Conservation (phyloP, 2,888 invertebrate species). For the Nephrotoma appendiculata region DNA sequence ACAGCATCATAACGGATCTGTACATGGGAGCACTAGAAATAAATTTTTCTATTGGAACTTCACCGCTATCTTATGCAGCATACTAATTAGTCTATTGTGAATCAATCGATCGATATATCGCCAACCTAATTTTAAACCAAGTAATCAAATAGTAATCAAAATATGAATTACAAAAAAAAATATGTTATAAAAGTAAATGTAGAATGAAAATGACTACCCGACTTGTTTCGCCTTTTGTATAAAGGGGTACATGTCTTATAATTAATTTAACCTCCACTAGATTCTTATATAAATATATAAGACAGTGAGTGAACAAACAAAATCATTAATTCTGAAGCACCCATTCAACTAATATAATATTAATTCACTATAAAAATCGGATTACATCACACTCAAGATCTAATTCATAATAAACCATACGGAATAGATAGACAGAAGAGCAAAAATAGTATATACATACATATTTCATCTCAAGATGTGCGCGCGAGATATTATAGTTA, state of each 20-base stretch:
- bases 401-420: background rate
- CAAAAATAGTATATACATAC: background rate
- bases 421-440: background rate
- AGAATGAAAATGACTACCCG: background rate
- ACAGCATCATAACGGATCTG: too few species aligned
- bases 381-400: background rate
- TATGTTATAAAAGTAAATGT: background rate
- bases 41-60: too few species aligned
- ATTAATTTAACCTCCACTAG: background rate
- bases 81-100: too few species aligned
- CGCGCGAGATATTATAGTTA: background rate
- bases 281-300: background rate
- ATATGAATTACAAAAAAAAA: background rate
- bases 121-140: too few species aligned
- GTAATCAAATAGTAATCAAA: too few species aligned
- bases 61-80: too few species aligned
- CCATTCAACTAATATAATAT: background rate
- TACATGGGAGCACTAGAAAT: too few species aligned
- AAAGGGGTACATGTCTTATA: background rate
- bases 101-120: too few species aligned
- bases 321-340: background rate
- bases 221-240: background rate
- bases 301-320: background rate
- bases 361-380: background rate
- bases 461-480: background rate